These are phyloP conservation scores for Acrobeloides nanus DNA, from an alignment of 2,888 invertebrate species.

Conservation along the genomic window DNA sequence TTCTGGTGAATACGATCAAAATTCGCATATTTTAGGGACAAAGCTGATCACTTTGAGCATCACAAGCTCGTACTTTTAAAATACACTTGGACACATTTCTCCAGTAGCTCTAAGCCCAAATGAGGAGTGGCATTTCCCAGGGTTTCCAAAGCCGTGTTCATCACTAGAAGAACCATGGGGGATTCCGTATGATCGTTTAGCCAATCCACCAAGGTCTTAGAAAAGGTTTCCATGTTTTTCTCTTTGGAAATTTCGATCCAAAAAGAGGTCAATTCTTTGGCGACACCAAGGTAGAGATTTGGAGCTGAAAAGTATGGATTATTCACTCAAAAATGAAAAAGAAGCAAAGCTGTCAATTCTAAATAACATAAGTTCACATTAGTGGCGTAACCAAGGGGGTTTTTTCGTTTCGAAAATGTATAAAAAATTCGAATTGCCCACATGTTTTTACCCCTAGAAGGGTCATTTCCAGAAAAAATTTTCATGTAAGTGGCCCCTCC, in stretches of 20 bases:
- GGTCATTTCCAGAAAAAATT: no score
- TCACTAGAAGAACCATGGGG: constrained; percentile 21
- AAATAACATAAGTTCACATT: no score
- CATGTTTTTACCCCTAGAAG: no score
- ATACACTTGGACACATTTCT: constrained; percentile 33
- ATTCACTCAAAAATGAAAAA: constrained; percentile 23
- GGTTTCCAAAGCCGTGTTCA: constrained; percentile 14
- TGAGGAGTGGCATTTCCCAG: constrained; percentile 15
- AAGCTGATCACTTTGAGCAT: no score
- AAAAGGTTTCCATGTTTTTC: constrained; percentile 8
- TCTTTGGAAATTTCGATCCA: constrained; percentile 36
- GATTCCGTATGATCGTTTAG: constrained; percentile 22
- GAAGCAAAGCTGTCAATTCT: background rate
- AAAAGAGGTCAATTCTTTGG: constrained; percentile 36
- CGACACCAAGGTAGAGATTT: constrained; percentile 17
- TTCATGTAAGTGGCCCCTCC: no score
- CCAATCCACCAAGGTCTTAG: constrained; percentile 23
- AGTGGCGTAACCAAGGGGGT: no score
- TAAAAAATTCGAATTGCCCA: no score
- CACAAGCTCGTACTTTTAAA: constrained; percentile 32
- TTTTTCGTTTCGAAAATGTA: no score
- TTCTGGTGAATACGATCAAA: no score
- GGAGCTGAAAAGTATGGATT: constrained; percentile 19
- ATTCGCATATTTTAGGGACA: no score
- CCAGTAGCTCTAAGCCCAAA: constrained; percentile 35